Conservation (phyloP, 64 coral and sea anemone species). For the Actinia tenebrosa region DNA sequence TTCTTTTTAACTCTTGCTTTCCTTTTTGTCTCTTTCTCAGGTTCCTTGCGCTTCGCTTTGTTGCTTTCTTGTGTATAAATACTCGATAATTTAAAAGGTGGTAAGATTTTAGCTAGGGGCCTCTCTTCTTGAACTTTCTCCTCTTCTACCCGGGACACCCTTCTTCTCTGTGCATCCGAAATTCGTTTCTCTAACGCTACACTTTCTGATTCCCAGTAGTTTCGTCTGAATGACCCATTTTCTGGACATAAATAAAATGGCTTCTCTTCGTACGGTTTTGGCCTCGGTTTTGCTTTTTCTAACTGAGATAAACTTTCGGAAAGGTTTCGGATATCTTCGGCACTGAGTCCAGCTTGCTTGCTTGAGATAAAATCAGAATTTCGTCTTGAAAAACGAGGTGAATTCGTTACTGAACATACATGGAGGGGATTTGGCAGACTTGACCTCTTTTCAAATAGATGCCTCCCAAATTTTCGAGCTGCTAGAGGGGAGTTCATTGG, state of each 20-base stretch:
- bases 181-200: neutral
- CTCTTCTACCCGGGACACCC: neutral
- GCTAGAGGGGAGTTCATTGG: neutral
- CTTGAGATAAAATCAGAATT: neutral
- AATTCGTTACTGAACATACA: neutral
- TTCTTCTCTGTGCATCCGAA: neutral
- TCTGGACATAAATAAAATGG: slow-evolving; percentile 20
- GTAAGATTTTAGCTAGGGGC: slow-evolving; percentile 1
- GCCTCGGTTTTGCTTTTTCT: neutral
- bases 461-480: neutral
- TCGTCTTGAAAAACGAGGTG: neutral
- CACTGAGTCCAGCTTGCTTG: neutral
- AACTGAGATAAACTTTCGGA: neutral
- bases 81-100: neutral
- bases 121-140: neutral
- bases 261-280: neutral
- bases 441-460: neutral
- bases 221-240: slow-evolving; percentile 9
- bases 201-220: slow-evolving; percentile 6
- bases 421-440: neutral
- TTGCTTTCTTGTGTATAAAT: slow-evolving; percentile 13
- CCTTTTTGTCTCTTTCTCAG: neutral
- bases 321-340: neutral
- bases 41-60: neutral
- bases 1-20: neutral